A percentile compares a stretch with the other conserved stretches of the same genome.
Conservation (phyloP, 2,888 invertebrate genomes). For the Diloba caeruleocephala region DNA sequence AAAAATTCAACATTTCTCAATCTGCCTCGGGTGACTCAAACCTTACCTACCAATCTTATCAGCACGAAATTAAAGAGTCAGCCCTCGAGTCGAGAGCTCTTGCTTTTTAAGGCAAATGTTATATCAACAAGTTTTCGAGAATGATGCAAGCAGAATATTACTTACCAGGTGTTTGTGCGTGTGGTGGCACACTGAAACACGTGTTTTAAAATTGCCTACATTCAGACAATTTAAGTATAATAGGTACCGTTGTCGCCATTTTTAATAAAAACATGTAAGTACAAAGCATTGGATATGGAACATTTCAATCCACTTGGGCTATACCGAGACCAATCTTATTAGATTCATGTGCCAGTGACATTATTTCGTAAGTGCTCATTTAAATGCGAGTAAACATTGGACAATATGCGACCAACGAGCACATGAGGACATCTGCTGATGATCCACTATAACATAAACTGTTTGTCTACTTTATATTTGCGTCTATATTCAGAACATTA, state of each 20-base stretch:
- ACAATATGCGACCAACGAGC: slow-evolving; percentile 63
- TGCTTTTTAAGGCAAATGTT: slow-evolving; percentile 80
- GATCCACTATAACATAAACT: slow-evolving; percentile 53
- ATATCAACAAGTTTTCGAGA: slow-evolving; percentile 78
- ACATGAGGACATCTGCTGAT: slow-evolving; percentile 59
- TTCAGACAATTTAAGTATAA: slow-evolving; percentile 61
- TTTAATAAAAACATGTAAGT: slow-evolving; percentile 40
- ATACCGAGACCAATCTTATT: slow-evolving; percentile 67
- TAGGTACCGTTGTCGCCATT: slow-evolving; percentile 40
- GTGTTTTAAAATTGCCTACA: slow-evolving; percentile 58
- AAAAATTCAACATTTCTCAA: slow-evolving; percentile 60
- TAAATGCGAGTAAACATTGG: slow-evolving; percentile 74
- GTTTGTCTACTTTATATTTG: slow-evolving; percentile 52
- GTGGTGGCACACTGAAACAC: too few relatives aligned
- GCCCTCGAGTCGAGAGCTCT: slow-evolving; percentile 62
- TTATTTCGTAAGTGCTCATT: slow-evolving; percentile 73
- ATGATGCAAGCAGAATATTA: slow-evolving; percentile 72
- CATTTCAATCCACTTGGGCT: slow-evolving; percentile 54
- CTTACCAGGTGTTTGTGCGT: too few relatives aligned
- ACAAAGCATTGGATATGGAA: slow-evolving; percentile 41
- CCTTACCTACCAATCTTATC: slow-evolving; percentile 64
- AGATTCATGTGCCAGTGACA: slow-evolving; percentile 64
- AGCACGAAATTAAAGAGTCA: slow-evolving; percentile 71
- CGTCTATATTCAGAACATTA: slow-evolving; percentile 44
- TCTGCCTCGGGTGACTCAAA: slow-evolving; percentile 63